Evolutionary conservation across 2,888 invertebrate genomes (phyloP), one percentile per base, ranked within the genome.

Genomic region (Gandaritis pyraliata): DNA sequence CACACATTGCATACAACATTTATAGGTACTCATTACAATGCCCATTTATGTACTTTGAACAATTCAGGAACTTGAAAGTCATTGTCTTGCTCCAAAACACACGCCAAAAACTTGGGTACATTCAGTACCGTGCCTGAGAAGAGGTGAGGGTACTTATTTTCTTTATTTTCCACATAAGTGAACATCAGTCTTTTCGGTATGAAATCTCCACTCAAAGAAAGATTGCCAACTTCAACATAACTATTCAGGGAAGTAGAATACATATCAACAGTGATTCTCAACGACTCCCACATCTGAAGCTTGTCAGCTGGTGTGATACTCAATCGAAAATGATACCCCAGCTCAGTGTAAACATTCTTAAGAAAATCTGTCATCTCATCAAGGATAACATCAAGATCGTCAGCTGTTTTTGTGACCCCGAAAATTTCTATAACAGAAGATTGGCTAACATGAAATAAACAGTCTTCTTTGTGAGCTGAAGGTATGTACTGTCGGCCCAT

Each of bases 121-220:
- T 95, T 95, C 13, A 97, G 77, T 45, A 96, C 85, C 18, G 95
- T 95, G 13, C 97, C 97, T 8, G 95, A 94, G 61, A 97, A 88
- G 38, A 97, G 80, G 74, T 94, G 93, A 10, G 96, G 93, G 79
- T 95, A 97, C 47, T 92, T 89, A 38, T 85, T 84, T 43, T 93
- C 85, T 65, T 94, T 94, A 10, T 93, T 87, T 45, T 94, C 93
- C 29, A 90, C 90, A 77, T 94, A 95, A 45, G 93, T 94, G 66
- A 96, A 95, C 74, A 96, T 87, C 47, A 98, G 88, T 61, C 97
- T 93, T 82, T 97, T 96, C 71, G 96, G 96, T 30, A 97, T 93
- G 78, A 94, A 97, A 73, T 95, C 94, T 10, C 94, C 94, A 74
- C 94, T 95, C 47, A 95, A 77, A 16, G 96, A 96, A 41, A 97